phyloP scores from a whole-genome alignment of 2,888 invertebrate species.

The Conistra vaccinii region DNA sequence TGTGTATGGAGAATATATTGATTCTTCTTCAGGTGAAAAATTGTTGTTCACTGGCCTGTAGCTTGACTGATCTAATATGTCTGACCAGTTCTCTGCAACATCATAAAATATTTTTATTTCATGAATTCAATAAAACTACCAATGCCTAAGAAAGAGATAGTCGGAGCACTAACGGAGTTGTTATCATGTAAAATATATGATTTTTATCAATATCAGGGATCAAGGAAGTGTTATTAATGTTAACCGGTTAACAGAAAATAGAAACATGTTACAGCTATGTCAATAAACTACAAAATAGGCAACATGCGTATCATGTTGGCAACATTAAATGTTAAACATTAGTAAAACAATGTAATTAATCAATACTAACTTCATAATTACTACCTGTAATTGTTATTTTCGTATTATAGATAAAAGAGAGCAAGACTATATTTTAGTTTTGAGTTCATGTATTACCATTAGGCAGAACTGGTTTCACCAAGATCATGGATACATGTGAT shows the following conservation, averaged over 20 bases:
- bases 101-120: not conserved
- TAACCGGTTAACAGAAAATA: not conserved
- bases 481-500: conserved; percentile 93
- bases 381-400: conserved; percentile 3
- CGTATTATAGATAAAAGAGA: not conserved
- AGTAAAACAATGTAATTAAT: not conserved
- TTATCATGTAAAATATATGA: conserved; percentile 5
- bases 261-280: not conserved
- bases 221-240: conserved; percentile 16
- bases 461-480: conserved; percentile 93
- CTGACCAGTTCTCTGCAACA: conserved; percentile 88
- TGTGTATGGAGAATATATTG: conserved; percentile 82
- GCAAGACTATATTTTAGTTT: not conserved
- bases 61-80: conserved; percentile 86
- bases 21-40: conserved; percentile 85
- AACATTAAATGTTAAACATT: not conserved
- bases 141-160: not conserved
- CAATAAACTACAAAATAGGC: not conserved
- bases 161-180: not conserved
- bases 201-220: conserved; percentile 17
- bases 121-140: not conserved
- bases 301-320: not conserved
- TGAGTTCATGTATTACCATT: conserved; percentile 81
- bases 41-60: conserved; percentile 83
- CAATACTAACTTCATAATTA: conserved; percentile 2